Evolutionary conservation across 2,113 vertebrate species (phyloP).

Genomic region (Misgurnus mizolepis): DNA sequence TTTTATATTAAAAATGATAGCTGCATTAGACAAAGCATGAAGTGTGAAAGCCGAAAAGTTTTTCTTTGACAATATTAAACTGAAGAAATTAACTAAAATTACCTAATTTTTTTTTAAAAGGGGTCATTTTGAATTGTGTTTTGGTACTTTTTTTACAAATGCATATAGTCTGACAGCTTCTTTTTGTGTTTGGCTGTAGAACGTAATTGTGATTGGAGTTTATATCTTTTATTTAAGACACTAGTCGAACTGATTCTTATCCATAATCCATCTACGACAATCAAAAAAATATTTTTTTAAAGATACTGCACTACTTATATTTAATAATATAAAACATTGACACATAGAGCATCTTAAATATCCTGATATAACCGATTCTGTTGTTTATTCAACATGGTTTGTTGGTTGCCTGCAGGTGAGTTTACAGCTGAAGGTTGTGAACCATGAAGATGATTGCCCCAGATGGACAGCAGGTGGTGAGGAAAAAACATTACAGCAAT

Average conservation of each 20-base stretch:
- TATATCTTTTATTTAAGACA: too few relatives aligned
- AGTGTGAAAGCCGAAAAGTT: neutral
- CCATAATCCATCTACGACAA: too few relatives aligned
- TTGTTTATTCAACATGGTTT: neutral
- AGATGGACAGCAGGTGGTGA: conserved; percentile 62
- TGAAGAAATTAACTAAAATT: conserved; percentile 5
- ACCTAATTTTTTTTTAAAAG: conserved; percentile 53
- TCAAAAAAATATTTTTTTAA: too few relatives aligned
- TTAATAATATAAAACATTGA: too few relatives aligned
- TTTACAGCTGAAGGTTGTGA: conserved; percentile 62
- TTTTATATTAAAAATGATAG: neutral
- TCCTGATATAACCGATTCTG: neutral
- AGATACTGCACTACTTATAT: too few relatives aligned
- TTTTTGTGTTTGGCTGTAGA: conserved; percentile 4
- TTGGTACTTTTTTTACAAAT: conserved; percentile 16
- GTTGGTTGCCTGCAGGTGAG: conserved; percentile 53
- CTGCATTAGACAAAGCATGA: neutral
- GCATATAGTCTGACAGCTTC: conserved; percentile 43
- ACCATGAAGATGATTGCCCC: conserved; percentile 58
- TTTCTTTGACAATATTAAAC: neutral
- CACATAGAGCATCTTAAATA: too few relatives aligned
- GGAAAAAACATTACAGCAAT: conserved; percentile 8
- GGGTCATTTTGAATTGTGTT: conserved; percentile 32
- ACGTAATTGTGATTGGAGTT: conserved; percentile 4
- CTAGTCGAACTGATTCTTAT: too few relatives aligned